These are phyloP conservation scores for Agriopis leucophaearia DNA, from an alignment of 2,888 invertebrate species.

Conservation along the genomic window DNA sequence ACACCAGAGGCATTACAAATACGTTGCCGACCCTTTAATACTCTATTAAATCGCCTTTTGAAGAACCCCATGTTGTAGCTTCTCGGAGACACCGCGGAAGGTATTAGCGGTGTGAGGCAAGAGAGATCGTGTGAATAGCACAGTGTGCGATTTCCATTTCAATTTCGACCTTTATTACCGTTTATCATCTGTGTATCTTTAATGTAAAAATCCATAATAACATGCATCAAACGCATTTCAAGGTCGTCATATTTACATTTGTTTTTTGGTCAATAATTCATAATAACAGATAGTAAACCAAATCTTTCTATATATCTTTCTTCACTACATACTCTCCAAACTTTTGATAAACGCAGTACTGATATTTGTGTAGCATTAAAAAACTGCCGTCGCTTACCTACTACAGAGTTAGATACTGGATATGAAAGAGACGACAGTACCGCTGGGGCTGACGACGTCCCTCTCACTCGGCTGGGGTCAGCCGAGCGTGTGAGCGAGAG, in stretches of 20 bases:
- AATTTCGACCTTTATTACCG: background rate
- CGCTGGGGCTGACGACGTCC: constrained; percentile 60
- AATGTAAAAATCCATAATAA: background rate
- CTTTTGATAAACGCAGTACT: no score
- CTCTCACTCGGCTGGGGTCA: constrained; percentile 56
- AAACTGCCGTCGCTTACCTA: background rate
- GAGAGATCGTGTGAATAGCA: no score
- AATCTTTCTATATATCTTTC: no score
- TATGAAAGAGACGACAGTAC: constrained; percentile 72
- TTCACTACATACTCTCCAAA: no score
- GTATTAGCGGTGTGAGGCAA: no score
- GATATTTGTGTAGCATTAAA: background rate
- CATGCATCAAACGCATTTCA: background rate
- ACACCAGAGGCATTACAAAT: no score
- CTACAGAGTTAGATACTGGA: constrained; percentile 64
- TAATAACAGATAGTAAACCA: no score
- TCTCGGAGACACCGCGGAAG: no score
- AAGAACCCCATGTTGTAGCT: no score
- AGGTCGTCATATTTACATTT: background rate
- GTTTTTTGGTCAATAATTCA: background rate
- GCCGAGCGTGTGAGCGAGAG: constrained; percentile 67
- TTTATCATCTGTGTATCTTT: background rate
- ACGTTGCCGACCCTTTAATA: no score
- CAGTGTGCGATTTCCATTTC: no score
- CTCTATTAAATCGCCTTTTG: no score